Evolutionary conservation across 2,113 vertebrate genomes (phyloP).

Genomic region (Miniopterus natalensis): DNA sequence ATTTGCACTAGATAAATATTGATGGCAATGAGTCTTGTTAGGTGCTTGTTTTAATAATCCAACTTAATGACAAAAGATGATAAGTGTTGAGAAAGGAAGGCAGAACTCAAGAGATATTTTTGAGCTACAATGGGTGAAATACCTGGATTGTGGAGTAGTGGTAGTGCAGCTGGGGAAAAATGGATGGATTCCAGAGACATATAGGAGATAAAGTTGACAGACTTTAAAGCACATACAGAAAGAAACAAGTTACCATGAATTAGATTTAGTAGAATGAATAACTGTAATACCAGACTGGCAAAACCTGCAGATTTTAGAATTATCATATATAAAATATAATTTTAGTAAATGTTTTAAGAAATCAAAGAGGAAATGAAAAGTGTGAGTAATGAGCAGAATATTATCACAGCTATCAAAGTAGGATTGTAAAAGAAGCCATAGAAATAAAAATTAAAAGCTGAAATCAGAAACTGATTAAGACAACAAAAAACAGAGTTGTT

Average conservation of each 20-base stretch:
- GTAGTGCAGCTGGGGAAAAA: neutral
- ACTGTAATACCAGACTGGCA: neutral
- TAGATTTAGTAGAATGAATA: neutral
- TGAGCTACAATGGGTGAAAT: neutral
- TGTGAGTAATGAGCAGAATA: neutral
- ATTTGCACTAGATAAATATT: neutral
- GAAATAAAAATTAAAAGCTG: slow-evolving; percentile 23
- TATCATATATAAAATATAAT: neutral
- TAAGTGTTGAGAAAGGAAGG: neutral
- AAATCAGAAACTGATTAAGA: neutral
- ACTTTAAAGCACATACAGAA: neutral
- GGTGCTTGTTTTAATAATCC: neutral
- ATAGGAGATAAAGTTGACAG: neutral
- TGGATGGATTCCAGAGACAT: neutral
- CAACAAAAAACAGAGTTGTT: neutral
- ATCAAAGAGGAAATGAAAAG: neutral
- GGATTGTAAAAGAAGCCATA: neutral
- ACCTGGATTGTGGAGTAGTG: neutral
- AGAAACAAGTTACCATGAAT: neutral
- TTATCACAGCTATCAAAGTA: neutral
- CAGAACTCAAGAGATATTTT: neutral
- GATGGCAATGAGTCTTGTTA: neutral
- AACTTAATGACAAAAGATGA: neutral
- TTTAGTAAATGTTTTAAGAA: slow-evolving; percentile 21
- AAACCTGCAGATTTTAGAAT: neutral